phyloP scores from a whole-genome alignment of 2,888 invertebrate species.

The Lepidocyrtinus sp. region DNA sequence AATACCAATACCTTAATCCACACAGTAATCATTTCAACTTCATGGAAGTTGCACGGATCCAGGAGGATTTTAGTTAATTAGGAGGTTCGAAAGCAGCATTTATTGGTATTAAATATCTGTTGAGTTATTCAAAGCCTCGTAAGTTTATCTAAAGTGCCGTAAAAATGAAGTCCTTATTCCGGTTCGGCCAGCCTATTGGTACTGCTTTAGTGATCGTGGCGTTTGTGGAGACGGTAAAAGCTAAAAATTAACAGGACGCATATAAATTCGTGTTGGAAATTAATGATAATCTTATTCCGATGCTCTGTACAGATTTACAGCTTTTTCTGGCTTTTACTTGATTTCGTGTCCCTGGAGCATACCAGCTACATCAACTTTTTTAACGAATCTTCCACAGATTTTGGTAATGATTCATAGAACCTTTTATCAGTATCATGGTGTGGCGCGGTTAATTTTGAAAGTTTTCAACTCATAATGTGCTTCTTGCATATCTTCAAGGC shows the following conservation, averaged over 20 bases:
- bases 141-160: not conserved
- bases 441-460: not conserved
- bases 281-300: not conserved
- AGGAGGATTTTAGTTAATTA: no score
- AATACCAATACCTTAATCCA: no score
- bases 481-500: constrained; percentile 25
- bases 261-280: not conserved
- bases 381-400: constrained; percentile 5
- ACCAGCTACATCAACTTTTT: constrained; percentile 32
- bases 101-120: no score
- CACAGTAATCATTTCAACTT: no score
- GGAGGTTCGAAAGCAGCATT: no score
- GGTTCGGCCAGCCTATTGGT: constrained; percentile 62
- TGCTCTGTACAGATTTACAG: constrained; percentile 46
- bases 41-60: no score
- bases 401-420: constrained; percentile 25
- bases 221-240: constrained; percentile 62
- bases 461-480: no score
- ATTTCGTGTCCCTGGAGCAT: constrained; percentile 43
- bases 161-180: constrained; percentile 48
- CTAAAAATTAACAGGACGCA: no score
- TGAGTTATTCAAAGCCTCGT: no score
- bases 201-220: constrained; percentile 57
- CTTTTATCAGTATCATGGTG: not conserved
- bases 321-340: constrained; percentile 50